Conservation (phyloP, 2,888 invertebrate genomes). For the Sepiola atlantica region DNA sequence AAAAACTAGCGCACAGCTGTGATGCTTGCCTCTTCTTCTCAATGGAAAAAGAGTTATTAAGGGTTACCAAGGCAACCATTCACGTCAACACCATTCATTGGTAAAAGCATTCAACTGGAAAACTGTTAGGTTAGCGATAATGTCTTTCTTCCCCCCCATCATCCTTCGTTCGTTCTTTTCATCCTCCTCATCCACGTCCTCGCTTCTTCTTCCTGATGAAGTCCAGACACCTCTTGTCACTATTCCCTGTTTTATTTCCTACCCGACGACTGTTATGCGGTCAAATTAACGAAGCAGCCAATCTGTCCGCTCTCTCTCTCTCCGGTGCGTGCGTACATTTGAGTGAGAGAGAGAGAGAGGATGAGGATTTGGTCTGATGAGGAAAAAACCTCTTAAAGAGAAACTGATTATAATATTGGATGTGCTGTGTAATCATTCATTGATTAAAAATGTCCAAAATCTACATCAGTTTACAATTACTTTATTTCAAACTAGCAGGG, state of each 20-base stretch:
- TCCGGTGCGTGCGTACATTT: too few relatives aligned
- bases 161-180: background rate
- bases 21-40: background rate
- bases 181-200: background rate
- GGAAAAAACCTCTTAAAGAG: background rate
- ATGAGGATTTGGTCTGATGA: background rate
- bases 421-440: too few relatives aligned
- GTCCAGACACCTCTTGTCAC: background rate
- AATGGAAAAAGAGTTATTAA: background rate
- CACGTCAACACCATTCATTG: slow-evolving; percentile 3
- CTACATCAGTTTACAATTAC: too few relatives aligned
- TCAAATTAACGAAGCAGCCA: background rate
- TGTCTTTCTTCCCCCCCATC: background rate
- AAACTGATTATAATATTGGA: too few relatives aligned
- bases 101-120: background rate
- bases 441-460: too few relatives aligned
- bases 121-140: background rate
- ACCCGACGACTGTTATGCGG: background rate
- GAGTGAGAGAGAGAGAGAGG: too few relatives aligned
- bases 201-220: background rate
- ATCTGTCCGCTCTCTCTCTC: background rate
- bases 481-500: too few relatives aligned
- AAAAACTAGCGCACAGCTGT: background rate
- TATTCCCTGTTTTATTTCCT: background rate
- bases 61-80: background rate